Evolutionary conservation across 64 coral and sea anemone species (phyloP).

Genomic region (Catalaphyllia jardinei): DNA sequence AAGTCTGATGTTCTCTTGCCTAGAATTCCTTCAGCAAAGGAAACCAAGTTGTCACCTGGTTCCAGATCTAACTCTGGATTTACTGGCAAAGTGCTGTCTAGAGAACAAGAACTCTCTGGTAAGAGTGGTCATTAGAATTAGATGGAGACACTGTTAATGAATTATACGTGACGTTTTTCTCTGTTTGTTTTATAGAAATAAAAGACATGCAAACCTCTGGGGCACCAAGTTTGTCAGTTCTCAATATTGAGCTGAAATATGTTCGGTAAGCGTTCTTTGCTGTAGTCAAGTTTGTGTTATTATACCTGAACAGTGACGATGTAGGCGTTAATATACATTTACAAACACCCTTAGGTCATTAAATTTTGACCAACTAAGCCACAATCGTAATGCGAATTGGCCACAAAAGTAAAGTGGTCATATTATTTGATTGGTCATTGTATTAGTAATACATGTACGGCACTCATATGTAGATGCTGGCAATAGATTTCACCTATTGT

Average conservation of each 20-base stretch:
- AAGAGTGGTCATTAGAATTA: not conserved
- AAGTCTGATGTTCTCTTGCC: constrained; percentile 9
- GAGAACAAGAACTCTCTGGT: not conserved
- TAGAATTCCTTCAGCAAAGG: not conserved
- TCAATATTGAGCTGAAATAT: constrained; percentile 52
- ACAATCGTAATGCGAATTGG: too few species aligned
- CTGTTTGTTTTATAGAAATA: not conserved
- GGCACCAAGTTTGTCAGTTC: constrained; percentile 34
- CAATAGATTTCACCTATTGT: too few species aligned
- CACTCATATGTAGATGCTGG: too few species aligned
- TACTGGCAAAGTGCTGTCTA: not conserved
- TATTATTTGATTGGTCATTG: too few species aligned
- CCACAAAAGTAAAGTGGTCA: too few species aligned
- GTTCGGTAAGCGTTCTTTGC: not conserved
- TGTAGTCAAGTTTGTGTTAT: too few species aligned
- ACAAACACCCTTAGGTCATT: too few species aligned
- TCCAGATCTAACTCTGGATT: not conserved
- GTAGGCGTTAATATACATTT: too few species aligned
- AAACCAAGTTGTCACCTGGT: not conserved
- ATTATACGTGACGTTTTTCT: not conserved
- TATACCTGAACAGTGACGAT: too few species aligned
- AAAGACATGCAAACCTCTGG: not conserved
- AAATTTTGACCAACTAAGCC: too few species aligned
- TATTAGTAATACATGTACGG: too few species aligned
- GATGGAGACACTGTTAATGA: not conserved